phyloP scores from a whole-genome alignment of 2,113 vertebrate genomes.

The Chlorocebus sabaeus region DNA sequence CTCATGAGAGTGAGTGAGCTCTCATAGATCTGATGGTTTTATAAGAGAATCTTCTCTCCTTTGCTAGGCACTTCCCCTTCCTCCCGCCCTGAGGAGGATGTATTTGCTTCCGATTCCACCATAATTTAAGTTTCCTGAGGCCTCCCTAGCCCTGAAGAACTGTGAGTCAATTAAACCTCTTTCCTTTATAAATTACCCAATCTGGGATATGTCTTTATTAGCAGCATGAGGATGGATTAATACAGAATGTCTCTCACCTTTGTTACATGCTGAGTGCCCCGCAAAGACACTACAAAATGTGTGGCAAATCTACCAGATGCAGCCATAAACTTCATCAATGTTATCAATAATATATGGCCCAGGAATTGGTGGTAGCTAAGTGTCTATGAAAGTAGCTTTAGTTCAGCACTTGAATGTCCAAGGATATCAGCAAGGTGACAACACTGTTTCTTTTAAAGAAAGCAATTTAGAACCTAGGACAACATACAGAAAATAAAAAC shows the following conservation, averaged over 20 bases:
- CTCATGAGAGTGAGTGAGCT: no score
- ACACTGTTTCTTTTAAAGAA: neutral
- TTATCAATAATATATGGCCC: neutral
- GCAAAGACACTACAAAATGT: neutral
- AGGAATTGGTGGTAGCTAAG: neutral
- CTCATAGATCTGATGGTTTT: no score
- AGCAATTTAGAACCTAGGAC: neutral
- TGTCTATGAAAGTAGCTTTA: neutral
- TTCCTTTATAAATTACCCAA: no score
- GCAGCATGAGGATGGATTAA: no score
- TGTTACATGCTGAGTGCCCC: neutral
- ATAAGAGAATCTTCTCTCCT: no score
- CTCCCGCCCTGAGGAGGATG: no score
- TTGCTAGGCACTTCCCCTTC: no score
- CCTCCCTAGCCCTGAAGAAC: no score
- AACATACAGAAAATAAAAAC: neutral
- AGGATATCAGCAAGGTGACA: neutral
- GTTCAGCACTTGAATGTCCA: neutral
- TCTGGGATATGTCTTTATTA: no score
- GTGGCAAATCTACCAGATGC: neutral
- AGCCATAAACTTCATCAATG: neutral
- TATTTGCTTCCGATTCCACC: no score
- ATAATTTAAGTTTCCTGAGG: no score
- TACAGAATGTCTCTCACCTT: neutral
- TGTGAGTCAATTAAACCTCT: no score